Evolutionary conservation across 2,888 invertebrate genomes (phyloP).

Genomic region (Orchestes rusci): DNA sequence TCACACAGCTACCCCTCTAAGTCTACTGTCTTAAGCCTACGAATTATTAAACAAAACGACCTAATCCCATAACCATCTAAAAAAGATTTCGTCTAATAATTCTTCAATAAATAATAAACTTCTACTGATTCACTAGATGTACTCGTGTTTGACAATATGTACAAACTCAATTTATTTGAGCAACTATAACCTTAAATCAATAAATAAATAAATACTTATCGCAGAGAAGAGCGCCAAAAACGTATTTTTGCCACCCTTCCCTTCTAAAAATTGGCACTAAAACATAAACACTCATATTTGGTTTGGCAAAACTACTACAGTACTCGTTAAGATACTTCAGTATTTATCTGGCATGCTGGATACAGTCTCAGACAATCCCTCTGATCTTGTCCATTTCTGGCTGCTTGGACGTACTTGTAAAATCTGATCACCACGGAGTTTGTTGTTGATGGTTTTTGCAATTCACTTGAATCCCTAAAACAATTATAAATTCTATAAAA

Average conservation of each 20-base stretch:
- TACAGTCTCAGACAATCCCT: slow-evolving; percentile 65
- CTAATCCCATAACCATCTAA: slow-evolving; percentile 7
- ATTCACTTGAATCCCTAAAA: slow-evolving; percentile 68
- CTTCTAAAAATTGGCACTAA: slow-evolving; percentile 1
- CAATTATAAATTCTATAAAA: slow-evolving; percentile 1
- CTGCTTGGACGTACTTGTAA: slow-evolving; percentile 72
- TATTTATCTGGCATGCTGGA: slow-evolving; percentile 62
- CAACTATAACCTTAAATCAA: slow-evolving; percentile 1
- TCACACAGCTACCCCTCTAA: no score
- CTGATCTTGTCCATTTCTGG: slow-evolving; percentile 75
- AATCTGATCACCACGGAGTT: slow-evolving; percentile 68
- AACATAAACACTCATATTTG: slow-evolving; percentile 3
- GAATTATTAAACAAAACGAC: slow-evolving; percentile 19
- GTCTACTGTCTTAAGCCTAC: no score
- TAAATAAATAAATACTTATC: slow-evolving; percentile 12
- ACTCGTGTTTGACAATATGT: slow-evolving; percentile 3
- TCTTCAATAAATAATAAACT: slow-evolving; percentile 5
- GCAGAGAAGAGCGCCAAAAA: background rate
- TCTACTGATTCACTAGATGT: slow-evolving; percentile 2
- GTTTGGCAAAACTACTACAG: background rate
- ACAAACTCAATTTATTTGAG: slow-evolving; percentile 13
- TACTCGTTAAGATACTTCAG: slow-evolving; percentile 41
- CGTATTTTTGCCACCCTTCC: no score
- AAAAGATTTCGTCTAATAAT: slow-evolving; percentile 16
- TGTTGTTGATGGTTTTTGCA: slow-evolving; percentile 58